These are phyloP conservation scores for Urocyon cinereoargenteus DNA, from an alignment of 2,797 vertebrate species.

Conservation along the genomic window DNA sequence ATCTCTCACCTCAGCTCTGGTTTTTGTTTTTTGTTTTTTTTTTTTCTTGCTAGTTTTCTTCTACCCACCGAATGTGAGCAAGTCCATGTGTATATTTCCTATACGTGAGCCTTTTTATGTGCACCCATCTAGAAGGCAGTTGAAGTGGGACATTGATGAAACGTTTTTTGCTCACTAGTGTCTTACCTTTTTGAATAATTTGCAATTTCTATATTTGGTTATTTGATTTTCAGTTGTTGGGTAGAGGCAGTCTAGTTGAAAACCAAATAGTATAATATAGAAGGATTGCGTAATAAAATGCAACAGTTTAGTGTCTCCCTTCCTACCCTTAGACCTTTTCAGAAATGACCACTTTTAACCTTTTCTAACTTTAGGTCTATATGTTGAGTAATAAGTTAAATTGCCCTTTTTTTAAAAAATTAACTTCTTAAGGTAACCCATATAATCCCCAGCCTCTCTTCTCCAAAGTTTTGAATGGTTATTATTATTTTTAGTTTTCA, in stretches of 20 bases:
- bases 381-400: conserved; percentile 25
- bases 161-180: neutral
- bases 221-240: conserved; percentile 8
- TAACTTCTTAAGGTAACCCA: neutral
- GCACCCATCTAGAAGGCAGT: neutral
- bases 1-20: neutral
- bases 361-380: neutral
- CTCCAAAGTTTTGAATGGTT: neutral
- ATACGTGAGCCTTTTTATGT: neutral
- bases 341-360: neutral
- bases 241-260: neutral
- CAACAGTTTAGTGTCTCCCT: neutral
- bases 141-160: neutral
- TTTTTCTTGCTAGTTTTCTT: neutral
- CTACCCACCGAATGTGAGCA: neutral
- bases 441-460: neutral
- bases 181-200: neutral
- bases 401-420: neutral
- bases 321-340: neutral
- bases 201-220: conserved; percentile 19
- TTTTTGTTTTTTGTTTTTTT: too few species aligned
- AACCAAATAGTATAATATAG: neutral
- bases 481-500: conserved; percentile 4
- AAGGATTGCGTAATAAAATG: neutral
- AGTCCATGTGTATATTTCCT: neutral